phyloP scores from a whole-genome alignment of 2,113 vertebrate species.

The Phylloscopus trochilus region DNA sequence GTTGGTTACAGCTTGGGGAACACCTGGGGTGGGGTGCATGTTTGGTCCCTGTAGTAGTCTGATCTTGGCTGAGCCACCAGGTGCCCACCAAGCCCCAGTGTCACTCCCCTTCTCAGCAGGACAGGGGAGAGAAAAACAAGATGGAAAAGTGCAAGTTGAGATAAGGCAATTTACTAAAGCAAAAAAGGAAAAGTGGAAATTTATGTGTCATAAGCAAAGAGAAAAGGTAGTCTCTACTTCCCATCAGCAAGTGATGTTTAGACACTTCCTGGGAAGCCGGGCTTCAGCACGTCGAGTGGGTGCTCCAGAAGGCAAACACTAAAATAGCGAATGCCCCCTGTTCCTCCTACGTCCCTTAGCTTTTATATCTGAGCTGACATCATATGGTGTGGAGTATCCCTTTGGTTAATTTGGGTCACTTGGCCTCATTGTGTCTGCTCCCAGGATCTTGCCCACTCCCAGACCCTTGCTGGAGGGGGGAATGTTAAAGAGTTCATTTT shows the following conservation, averaged over 20 bases:
- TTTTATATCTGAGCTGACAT: neutral
- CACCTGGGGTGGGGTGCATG: accelerated
- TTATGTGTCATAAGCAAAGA: neutral
- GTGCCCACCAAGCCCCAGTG: neutral
- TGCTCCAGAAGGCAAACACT: neutral
- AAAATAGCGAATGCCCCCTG: neutral
- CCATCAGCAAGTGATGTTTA: neutral
- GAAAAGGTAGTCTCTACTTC: neutral
- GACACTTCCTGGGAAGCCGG: neutral
- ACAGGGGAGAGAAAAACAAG: neutral
- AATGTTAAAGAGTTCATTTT: neutral
- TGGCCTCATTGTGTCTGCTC: neutral
- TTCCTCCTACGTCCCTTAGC: neutral
- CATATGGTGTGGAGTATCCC: neutral
- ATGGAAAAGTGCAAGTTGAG: neutral
- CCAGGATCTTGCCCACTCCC: neutral
- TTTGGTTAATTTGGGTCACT: neutral
- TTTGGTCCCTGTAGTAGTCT: neutral
- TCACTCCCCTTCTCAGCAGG: neutral
- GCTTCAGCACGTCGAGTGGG: accelerated
- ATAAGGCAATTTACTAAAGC: neutral
- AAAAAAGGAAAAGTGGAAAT: neutral
- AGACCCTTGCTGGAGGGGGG: neutral
- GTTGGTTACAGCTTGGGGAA: neutral
- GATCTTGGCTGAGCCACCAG: neutral